These are phyloP conservation scores for Aramus guarauna DNA, from an alignment of 2,113 vertebrate genomes.

Conservation along the genomic window DNA sequence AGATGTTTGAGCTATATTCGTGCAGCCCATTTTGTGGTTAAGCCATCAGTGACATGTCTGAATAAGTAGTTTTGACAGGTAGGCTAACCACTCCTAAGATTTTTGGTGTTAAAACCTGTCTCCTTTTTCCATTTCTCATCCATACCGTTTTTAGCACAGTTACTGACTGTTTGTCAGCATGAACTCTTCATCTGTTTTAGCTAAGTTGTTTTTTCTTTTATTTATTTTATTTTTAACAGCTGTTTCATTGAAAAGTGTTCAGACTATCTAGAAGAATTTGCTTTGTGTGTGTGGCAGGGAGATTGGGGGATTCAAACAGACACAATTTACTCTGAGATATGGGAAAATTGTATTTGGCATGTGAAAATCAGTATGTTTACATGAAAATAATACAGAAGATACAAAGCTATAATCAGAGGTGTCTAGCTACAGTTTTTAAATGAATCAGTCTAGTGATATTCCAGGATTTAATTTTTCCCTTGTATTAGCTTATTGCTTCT, in stretches of 20 bases:
- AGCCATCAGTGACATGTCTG: constrained; percentile 72
- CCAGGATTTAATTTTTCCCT: background rate
- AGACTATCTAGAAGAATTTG: background rate
- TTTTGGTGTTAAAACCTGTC: constrained; percentile 53
- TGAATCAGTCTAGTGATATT: background rate
- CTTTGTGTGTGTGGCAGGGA: background rate
- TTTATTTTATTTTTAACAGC: constrained; percentile 35
- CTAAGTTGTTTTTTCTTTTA: background rate
- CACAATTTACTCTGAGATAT: background rate
- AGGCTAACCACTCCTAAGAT: constrained; percentile 65
- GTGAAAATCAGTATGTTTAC: background rate
- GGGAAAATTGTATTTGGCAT: background rate
- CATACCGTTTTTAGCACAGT: constrained; percentile 5
- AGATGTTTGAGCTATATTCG: constrained; percentile 68
- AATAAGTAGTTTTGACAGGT: constrained; percentile 74
- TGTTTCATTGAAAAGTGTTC: background rate
- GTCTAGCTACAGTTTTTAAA: background rate
- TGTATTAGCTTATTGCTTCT: background rate
- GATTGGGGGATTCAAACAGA: background rate
- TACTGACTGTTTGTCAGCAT: background rate
- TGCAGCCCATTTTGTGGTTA: constrained; percentile 73
- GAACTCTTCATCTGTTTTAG: background rate
- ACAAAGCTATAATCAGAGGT: background rate
- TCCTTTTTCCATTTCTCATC: constrained; percentile 55
- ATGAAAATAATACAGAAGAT: background rate